phyloP scores from a whole-genome alignment of 1,140 invertebrate species.

The Achroia grisella region DNA sequence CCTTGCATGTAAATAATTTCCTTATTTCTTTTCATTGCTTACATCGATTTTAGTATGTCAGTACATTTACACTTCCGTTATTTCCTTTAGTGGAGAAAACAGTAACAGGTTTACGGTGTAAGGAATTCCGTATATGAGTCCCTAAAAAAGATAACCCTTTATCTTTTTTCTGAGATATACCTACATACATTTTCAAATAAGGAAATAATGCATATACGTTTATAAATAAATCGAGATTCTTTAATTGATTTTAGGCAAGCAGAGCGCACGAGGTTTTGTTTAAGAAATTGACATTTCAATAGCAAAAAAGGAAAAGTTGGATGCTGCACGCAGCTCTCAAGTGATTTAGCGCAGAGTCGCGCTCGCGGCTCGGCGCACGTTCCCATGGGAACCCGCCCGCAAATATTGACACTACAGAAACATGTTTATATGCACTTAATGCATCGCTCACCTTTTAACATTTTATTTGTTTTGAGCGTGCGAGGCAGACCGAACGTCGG shows the following conservation, averaged over 20 bases:
- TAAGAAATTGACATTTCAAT: slow-evolving; percentile 63
- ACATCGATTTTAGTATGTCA: no score
- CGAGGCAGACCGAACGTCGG: slow-evolving; percentile 64
- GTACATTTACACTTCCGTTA: slow-evolving; percentile 1
- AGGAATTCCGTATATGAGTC: no score
- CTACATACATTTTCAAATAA: no score
- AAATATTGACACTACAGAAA: slow-evolving; percentile 70
- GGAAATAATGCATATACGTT: no score
- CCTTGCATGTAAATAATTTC: no score
- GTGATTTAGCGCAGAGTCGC: slow-evolving; percentile 55
- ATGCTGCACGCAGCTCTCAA: slow-evolving; percentile 30
- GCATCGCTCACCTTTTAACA: slow-evolving; percentile 68
- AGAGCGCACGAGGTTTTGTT: slow-evolving; percentile 12
- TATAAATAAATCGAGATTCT: slow-evolving; percentile 16
- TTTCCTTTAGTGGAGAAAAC: no score
- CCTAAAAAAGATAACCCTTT: no score
- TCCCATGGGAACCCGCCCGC: slow-evolving; percentile 67
- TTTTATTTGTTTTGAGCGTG: slow-evolving; percentile 63
- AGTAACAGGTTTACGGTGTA: no score
- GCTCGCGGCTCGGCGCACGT: slow-evolving; percentile 27
- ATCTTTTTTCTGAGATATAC: no score
- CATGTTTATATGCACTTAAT: slow-evolving; percentile 73
- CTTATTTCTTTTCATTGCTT: no score
- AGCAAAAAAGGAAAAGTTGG: slow-evolving; percentile 52
- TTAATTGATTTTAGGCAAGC: slow-evolving; percentile 49